These are phyloP conservation scores for Pituophis catenifer DNA, from an alignment of 2,113 vertebrate species.

Conservation along the genomic window DNA sequence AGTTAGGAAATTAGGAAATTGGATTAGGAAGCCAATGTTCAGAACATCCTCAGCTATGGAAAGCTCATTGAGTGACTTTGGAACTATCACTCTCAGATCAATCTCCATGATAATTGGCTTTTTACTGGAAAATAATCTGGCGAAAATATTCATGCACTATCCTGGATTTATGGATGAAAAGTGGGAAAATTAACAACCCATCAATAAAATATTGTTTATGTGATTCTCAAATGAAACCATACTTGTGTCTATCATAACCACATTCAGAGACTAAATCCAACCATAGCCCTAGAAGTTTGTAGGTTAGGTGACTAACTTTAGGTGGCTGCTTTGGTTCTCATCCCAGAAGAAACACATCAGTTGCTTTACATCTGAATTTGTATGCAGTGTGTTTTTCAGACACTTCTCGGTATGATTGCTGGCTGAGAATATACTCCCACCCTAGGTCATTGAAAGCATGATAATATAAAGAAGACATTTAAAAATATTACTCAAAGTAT, in stretches of 20 bases:
- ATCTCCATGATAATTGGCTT: background rate
- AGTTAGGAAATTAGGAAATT: no score
- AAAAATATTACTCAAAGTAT: background rate
- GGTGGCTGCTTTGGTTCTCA: background rate
- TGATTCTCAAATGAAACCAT: background rate
- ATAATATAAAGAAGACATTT: background rate
- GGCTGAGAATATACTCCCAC: background rate
- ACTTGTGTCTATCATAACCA: background rate
- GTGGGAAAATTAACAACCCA: background rate
- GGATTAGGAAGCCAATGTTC: background rate
- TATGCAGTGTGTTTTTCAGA: background rate
- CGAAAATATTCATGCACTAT: background rate
- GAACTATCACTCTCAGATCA: background rate
- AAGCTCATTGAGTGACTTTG: background rate
- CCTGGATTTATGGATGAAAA: background rate
- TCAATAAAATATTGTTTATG: background rate
- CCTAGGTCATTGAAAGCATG: background rate
- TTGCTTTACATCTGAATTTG: background rate
- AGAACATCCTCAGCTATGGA: background rate
- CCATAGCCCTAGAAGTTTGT: background rate
- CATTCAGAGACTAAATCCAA: background rate
- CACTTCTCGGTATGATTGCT: background rate
- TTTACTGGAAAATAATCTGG: background rate
- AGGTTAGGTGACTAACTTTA: background rate
- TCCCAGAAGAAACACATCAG: background rate